Percentiles rank a stretch among this genome's conserved stretches.
These are phyloP conservation scores for Horisme vitalbata DNA, from an alignment of 2,888 invertebrate genomes.

Conservation along the genomic window DNA sequence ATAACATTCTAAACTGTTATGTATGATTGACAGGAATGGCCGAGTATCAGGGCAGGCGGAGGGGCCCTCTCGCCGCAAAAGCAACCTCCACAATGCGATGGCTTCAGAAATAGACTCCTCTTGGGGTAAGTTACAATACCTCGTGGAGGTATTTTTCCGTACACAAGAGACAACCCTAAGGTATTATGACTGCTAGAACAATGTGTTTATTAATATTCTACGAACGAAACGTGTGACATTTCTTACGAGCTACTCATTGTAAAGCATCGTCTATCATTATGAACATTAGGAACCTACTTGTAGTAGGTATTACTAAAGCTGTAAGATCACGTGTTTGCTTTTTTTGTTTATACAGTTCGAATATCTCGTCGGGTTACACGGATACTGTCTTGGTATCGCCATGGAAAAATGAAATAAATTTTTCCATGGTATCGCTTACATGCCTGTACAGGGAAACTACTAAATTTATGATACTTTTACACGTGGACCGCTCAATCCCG, in stretches of 20 bases:
- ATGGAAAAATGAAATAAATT: too few relatives aligned
- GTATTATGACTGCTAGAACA: conserved; percentile 25
- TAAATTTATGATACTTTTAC: not conserved
- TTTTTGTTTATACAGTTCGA: conserved; percentile 11
- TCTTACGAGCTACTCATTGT: conserved; percentile 11
- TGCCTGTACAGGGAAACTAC: not conserved
- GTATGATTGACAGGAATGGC: conserved; percentile 64
- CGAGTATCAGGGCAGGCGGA: conserved; percentile 80
- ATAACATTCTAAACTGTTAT: conserved; percentile 6
- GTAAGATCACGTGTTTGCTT: conserved; percentile 19
- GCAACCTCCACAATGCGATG: conserved; percentile 86
- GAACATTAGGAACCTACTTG: not conserved
- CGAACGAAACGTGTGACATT: conserved; percentile 19
- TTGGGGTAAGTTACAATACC: conserved; percentile 60
- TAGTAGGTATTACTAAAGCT: not conserved
- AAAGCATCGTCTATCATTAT: conserved; percentile 20
- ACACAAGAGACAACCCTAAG: conserved; percentile 20
- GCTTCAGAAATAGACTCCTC: conserved; percentile 73
- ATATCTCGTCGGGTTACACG: too few relatives aligned
- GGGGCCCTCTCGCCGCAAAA: conserved; percentile 88
- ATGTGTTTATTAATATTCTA: conserved; percentile 36
- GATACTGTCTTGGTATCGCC: too few relatives aligned
- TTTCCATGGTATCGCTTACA: conserved; percentile 2
- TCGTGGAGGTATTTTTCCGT: conserved; percentile 17
- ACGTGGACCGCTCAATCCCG: too few relatives aligned